A percentile compares a stretch with the other conserved stretches of the same genome.
These are phyloP conservation scores for Platichthys stellatus DNA, from an alignment of 2,113 vertebrate species.

Conservation along the genomic window DNA sequence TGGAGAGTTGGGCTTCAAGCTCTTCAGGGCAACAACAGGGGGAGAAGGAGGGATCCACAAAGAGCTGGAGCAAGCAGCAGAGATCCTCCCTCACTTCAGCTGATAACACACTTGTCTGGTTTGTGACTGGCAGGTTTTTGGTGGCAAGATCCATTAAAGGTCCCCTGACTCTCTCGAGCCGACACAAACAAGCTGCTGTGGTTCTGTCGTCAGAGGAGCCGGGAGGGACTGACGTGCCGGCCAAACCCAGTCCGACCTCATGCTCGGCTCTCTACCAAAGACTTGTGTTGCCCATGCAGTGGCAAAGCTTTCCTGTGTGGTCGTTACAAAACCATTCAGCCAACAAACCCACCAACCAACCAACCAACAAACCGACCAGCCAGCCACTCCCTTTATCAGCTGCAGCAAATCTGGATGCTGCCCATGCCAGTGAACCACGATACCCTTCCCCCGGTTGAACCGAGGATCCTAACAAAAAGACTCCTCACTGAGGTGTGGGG, in stretches of 20 bases:
- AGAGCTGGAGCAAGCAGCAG: slow-evolving; percentile 41
- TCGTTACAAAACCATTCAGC: slow-evolving; percentile 37
- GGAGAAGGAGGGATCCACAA: slow-evolving; percentile 10
- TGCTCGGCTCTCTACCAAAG: slow-evolving; percentile 53
- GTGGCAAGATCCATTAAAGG: slow-evolving; percentile 7
- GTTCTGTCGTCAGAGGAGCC: slow-evolving; percentile 42
- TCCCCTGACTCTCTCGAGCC: not conserved
- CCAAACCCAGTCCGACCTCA: slow-evolving; percentile 65
- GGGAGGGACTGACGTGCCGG: slow-evolving; percentile 53
- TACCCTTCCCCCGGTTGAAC: slow-evolving; percentile 30
- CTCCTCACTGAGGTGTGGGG: slow-evolving; percentile 60
- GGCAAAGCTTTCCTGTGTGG: slow-evolving; percentile 45
- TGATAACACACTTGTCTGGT: slow-evolving; percentile 49
- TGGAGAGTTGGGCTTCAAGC: slow-evolving; percentile 50
- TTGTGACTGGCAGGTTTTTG: slow-evolving; percentile 65
- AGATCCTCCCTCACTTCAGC: slow-evolving; percentile 52
- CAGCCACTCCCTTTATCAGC: slow-evolving; percentile 61
- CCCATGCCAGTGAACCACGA: slow-evolving; percentile 55
- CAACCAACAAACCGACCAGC: slow-evolving; percentile 52
- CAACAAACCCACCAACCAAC: slow-evolving; percentile 47
- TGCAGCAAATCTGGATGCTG: slow-evolving; percentile 46
- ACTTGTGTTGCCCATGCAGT: slow-evolving; percentile 64
- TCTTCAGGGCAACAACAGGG: slow-evolving; percentile 27
- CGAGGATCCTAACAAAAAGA: slow-evolving; percentile 53
- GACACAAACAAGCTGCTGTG: slow-evolving; percentile 29